phyloP scores from a whole-genome alignment of 2,888 invertebrate species.

The Pristionchus maxplancki region DNA sequence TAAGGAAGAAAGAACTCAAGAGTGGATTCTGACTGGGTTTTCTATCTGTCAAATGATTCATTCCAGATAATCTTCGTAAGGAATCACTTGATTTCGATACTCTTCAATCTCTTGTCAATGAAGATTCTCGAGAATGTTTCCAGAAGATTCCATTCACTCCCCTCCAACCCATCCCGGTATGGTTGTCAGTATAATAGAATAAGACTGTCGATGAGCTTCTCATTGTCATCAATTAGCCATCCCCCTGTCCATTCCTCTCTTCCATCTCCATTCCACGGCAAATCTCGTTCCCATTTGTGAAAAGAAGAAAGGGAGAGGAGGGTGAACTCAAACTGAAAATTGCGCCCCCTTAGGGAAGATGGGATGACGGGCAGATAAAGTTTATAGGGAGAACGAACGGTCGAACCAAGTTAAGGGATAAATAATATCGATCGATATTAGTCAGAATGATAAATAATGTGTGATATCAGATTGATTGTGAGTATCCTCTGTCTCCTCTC shows the following conservation, averaged over 20 bases:
- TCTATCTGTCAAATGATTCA: background rate
- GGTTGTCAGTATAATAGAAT: background rate
- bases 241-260: background rate
- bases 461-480: slow-evolving; percentile 11
- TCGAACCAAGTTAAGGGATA: background rate
- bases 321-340: slow-evolving; percentile 45
- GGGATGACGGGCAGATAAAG: background rate
- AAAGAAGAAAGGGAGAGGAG: slow-evolving; percentile 21
- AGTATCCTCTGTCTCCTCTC: slow-evolving; percentile 41
- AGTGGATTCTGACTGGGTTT: background rate
- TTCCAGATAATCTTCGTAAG: slow-evolving; percentile 60
- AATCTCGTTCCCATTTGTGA: slow-evolving; percentile 40
- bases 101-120: slow-evolving; percentile 63
- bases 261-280: slow-evolving; percentile 14
- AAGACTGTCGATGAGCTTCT: slow-evolving; percentile 3
- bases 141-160: slow-evolving; percentile 48
- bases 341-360: background rate
- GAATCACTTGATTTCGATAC: slow-evolving; percentile 67
- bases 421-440: background rate
- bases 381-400: background rate
- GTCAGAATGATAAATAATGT: background rate
- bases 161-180: slow-evolving; percentile 10
- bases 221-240: slow-evolving; percentile 24
- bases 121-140: slow-evolving; percentile 67
- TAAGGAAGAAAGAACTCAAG: background rate